Base-by-base conservation (phyloP, 2,113 vertebrate species). In the Atlantisia rogersi region DNA sequence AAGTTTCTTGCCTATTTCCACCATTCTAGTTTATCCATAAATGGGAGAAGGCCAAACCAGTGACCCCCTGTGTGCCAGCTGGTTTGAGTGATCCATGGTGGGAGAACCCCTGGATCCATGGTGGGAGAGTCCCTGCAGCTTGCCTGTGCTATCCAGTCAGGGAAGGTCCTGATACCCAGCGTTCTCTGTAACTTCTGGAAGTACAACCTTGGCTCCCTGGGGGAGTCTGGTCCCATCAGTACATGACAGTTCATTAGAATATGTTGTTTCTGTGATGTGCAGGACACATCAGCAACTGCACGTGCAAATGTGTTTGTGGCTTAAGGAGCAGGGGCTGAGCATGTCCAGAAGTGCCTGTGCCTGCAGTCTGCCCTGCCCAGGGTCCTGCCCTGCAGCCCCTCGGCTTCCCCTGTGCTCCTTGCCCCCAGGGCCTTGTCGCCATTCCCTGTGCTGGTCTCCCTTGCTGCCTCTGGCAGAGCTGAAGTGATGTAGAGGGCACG, bases 341-440 rank as follows among this genome's bases (percentile, higher is more conserved):
- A 10, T 39, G 39, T 39, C 39, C 8, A 4, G 19, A 31, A 22
- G 26, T 6, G 15, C 1, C 58, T 2, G 4, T 1, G 5, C 6
- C 17, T 3, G 59, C 48, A 35, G 62, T 2, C 4, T n/a, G 53
- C 50, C 12, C 4, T 1, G 12, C 1, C 21, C 56, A 21, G 63
- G 11, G 28, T 56, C 5, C 3, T 39, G 42, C 55, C 15, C 18
- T 2, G 2, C 42, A 10, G 67, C 42, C 8, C 46, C 1, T 6
- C 0, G 0, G 13, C 15, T 39, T 48, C 15, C 0, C 0, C 2
- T 5, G 6, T 63, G 28, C 42, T 64, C 15, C 48, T 19, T 59
- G 15, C 25, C 6, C 26, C 5, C 32, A 10, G 0, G 0, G 39
- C 19, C 28, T 17, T 10, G 2, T 5, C 2, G 5, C 0, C 0